Evolutionary conservation across 2,797 vertebrate genomes (phyloP).

Genomic region (Ptychadena robeensis): DNA sequence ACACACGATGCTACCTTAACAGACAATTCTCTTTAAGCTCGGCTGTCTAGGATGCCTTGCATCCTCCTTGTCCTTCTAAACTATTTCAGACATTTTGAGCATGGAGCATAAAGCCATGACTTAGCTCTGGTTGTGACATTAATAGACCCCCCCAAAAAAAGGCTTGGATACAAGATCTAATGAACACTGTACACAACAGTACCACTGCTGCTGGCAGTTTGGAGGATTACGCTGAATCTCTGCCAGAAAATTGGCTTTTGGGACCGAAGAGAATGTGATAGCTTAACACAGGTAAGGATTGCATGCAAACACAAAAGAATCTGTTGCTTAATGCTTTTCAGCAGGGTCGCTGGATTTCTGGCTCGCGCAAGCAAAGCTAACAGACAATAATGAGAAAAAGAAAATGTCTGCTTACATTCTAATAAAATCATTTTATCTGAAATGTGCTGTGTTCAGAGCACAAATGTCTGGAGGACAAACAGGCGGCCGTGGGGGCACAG

Average conservation of each 20-base stretch:
- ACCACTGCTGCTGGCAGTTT: conserved; percentile 70
- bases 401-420: conserved; percentile 41
- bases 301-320: conserved; percentile 74
- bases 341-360: conserved; percentile 29
- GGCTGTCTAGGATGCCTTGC: conserved; percentile 79
- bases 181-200: conserved; percentile 66
- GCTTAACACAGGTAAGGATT: conserved; percentile 79
- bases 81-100: conserved; percentile 82
- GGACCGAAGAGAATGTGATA: conserved; percentile 78
- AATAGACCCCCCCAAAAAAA: conserved; percentile 68
- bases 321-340: conserved; percentile 68
- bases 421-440: conserved; percentile 48
- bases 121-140: conserved; percentile 75
- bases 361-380: conserved; percentile 59
- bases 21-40: conserved; percentile 77
- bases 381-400: conserved; percentile 55
- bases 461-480: conserved; percentile 65
- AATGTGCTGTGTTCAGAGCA: conserved; percentile 59
- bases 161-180: conserved; percentile 71
- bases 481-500: conserved; percentile 66
- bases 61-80: conserved; percentile 78
- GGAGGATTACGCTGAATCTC: conserved; percentile 73
- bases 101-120: conserved; percentile 71
- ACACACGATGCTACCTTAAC: conserved; percentile 68
- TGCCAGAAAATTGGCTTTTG: conserved; percentile 68